Conservation (phyloP, 2,888 invertebrate genomes). For the Eristalis tenax region DNA sequence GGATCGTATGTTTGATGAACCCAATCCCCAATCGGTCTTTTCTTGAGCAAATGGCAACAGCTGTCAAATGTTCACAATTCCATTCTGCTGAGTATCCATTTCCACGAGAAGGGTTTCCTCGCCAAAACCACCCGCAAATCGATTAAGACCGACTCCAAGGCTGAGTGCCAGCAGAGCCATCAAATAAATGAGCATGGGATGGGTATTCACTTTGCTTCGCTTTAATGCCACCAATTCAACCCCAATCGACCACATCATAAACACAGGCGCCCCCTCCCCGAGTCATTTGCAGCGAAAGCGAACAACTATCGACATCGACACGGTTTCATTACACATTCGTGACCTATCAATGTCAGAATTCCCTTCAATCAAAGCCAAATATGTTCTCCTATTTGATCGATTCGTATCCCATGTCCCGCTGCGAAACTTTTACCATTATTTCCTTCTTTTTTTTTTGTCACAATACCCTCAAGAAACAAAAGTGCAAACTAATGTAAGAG, state of each 20-base stretch:
- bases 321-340: slow-evolving; percentile 51
- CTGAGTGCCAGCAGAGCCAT: background rate
- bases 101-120: background rate
- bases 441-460: background rate
- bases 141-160: background rate
- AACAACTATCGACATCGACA: background rate
- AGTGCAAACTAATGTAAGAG: slow-evolving; percentile 68
- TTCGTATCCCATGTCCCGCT: background rate
- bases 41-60: background rate
- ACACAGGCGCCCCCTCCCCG: background rate
- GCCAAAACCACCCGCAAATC: background rate
- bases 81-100: background rate
- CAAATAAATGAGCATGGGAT: background rate
- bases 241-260: background rate
- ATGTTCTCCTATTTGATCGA: slow-evolving; percentile 58
- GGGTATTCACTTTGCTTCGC: background rate
- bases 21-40: background rate
- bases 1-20: background rate
- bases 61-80: background rate
- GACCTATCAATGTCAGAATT: slow-evolving; percentile 64
- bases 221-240: background rate
- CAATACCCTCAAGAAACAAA: slow-evolving; percentile 34
- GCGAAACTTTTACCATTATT: background rate
- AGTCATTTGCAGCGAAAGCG: background rate
- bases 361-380: slow-evolving; percentile 56